Percentiles rank a stretch among this genome's conserved stretches.
phyloP scores from a whole-genome alignment of 2,888 invertebrate species.

The Xanthostigma xanthostigma region DNA sequence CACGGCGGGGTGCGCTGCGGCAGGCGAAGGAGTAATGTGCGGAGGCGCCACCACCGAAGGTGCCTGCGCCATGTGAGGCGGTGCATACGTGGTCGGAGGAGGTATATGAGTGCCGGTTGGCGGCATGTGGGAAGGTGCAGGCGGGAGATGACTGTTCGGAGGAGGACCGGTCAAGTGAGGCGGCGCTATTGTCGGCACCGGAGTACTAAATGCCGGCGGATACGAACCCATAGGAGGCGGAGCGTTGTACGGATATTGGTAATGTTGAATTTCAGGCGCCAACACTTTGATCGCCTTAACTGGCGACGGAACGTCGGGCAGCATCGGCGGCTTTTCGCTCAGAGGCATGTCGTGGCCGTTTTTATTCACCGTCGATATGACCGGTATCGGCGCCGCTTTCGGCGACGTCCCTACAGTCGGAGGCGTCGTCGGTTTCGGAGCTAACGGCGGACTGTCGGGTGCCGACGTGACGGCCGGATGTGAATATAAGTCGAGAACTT shows the following conservation, averaged over 20 bases:
- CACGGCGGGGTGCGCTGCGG: conserved; percentile 31
- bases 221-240: conserved; percentile 23
- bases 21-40: conserved; percentile 28
- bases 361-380: conserved; percentile 14
- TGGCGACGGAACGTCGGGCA: conserved; percentile 4
- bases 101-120: conserved; percentile 24
- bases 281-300: conserved; percentile 3
- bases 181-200: conserved; percentile 11
- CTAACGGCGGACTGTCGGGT: conserved; percentile 52
- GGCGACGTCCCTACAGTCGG: conserved; percentile 10
- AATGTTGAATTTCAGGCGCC: conserved; percentile 15
- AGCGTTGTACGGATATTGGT: conserved; percentile 18
- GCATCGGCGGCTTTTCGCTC: conserved; percentile 16
- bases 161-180: conserved; percentile 19
- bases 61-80: conserved; percentile 14
- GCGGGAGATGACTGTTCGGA: conserved; percentile 32
- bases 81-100: conserved; percentile 15
- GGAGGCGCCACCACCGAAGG: conserved; percentile 15
- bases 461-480: conserved; percentile 47
- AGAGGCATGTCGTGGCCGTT: conserved; percentile 5
- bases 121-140: conserved; percentile 26
- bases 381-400: conserved; percentile 9
- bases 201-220: conserved; percentile 19
- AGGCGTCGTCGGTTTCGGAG: conserved; percentile 21
- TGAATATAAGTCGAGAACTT: conserved; percentile 83